Evolutionary conservation across 2,888 invertebrate species (phyloP), one percentile per base, ranked within the genome.

Genomic region (Pollenia angustigena): DNA sequence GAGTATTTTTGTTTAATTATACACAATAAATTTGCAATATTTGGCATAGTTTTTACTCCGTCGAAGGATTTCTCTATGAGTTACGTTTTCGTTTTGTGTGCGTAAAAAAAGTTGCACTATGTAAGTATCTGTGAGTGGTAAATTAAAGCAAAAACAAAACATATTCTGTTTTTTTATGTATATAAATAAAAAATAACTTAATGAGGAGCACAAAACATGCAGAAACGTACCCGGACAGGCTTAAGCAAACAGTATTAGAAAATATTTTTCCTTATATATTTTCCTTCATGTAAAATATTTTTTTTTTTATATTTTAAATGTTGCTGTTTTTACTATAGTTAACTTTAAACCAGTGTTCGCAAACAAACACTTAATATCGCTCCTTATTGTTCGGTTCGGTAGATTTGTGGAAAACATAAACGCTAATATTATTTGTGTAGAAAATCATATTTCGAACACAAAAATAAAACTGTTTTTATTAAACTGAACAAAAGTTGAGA

Each of bases 231-330:
- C 1, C 32, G 32, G 23, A 14, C 68, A 76, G 58, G 44, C 18
- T 11, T 52, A 58, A 58, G 14, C 18, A 46, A 72, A 82, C 52
- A 75, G 69, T 14, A 4, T 32, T 32, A 32, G 32, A 1, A 32
- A 32, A 32, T 60, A 60, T 60, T 60, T 69, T n/a, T n/a, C n/a
- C n/a, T n/a, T n/a, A n/a, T n/a, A n/a, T n/a, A 72, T 48, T 72
- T 75, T 82, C 52, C 62, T 62, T 82, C 82, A 82, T 82, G 76
- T 62, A 62, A 69, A 75, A 42, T 14, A 48, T 48, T 58, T 66
- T 50, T 58, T 66, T 50, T 23, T 74, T 18, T 18, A 18, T 18
- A 18, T 32, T 14, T 76, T 71, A 46, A 69, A 32, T 82, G 50
- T 50, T 44, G 42, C 40, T 48, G 44, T 9, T 18, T 14, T 74